Base-by-base conservation (phyloP, 2,113 vertebrate species). In the Carassius auratus region DNA sequence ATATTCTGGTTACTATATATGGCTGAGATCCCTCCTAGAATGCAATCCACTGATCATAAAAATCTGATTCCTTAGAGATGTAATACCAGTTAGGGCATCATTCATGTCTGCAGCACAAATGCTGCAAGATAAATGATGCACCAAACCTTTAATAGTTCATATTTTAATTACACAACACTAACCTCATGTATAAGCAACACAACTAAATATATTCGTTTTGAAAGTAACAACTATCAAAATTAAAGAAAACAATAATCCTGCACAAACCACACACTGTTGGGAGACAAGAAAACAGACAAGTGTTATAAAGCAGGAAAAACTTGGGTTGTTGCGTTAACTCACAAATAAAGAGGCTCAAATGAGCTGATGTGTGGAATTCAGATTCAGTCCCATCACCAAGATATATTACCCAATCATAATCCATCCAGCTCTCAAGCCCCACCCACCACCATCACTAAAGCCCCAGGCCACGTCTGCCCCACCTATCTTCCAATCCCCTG, bases 401-500 rank as follows among this genome's bases (percentile, higher is more conserved):
- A 83, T 73, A 12, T 73, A 10, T 26, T 74, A 81, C 59, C 19
- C 74, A 81, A 81, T 9, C 23, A 68, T 19, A 30, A 80, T 74
- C 83, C 36, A 52, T 62, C 7, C 76, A 10, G 1, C 6, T 52
- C 15, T 61, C 3, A 38, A 23, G 33, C 50, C 59, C 84, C 77
- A n/a, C n/a, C 79, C 81, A 42, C 76, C 42, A 66, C 23, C 30
- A n/a, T 50, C 38, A 76, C 64, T 85, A 84, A 55, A 77, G 33
- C 61, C 68, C 68, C 68, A 23, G 36, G 26, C 71, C 86, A 85
- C 81, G 64, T 84, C 86, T 80, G 55, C 88, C 80, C 86, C 88
- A 90, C 88, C 82, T 89, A 84, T 83, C 84, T 88, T 87, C 89
- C 89, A 86, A 86, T 61, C 81, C 85, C 81, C 85, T 86, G 84